Conservation (phyloP, 2,888 invertebrate genomes). For the Rhimphoctona megacephalus region DNA sequence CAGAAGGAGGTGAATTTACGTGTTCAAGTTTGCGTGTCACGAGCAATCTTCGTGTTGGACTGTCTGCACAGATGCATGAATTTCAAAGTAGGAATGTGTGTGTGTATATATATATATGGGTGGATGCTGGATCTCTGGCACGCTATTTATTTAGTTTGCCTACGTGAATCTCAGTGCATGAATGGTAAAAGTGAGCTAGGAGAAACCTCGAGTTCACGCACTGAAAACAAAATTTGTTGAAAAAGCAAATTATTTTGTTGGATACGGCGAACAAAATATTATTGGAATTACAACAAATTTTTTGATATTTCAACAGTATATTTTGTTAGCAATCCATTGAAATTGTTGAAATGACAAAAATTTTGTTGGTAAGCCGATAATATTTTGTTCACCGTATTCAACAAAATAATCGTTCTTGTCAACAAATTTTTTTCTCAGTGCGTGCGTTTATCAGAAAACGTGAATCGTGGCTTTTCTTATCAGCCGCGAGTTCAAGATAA, state of each 20-base stretch:
- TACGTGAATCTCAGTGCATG: slow-evolving; percentile 25
- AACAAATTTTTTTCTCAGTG: too few relatives aligned
- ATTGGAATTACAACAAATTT: too few relatives aligned
- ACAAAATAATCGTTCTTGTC: too few relatives aligned
- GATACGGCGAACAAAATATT: too few relatives aligned
- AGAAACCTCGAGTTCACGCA: slow-evolving; percentile 1
- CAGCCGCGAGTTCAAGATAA: not conserved
- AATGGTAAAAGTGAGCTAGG: not conserved
- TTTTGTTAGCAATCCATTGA: too few relatives aligned
- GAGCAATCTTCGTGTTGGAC: slow-evolving; percentile 61
- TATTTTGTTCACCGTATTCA: too few relatives aligned
- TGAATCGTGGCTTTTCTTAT: slow-evolving; percentile 38
- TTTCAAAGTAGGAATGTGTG: not conserved
- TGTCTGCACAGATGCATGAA: slow-evolving; percentile 34
- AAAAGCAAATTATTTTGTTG: too few relatives aligned
- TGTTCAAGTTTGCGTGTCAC: slow-evolving; percentile 66
- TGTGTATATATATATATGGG: not conserved
- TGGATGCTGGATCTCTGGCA: slow-evolving; percentile 39
- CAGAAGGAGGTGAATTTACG: slow-evolving; percentile 61
- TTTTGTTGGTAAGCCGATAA: too few relatives aligned
- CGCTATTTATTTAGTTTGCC: slow-evolving; percentile 57
- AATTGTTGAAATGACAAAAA: too few relatives aligned
- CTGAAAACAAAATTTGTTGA: too few relatives aligned
- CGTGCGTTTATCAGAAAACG: slow-evolving; percentile 9
- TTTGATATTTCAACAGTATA: too few relatives aligned